These are phyloP conservation scores for Xiphophorus birchmanni DNA, from an alignment of 2,797 vertebrate species.

Conservation along the genomic window DNA sequence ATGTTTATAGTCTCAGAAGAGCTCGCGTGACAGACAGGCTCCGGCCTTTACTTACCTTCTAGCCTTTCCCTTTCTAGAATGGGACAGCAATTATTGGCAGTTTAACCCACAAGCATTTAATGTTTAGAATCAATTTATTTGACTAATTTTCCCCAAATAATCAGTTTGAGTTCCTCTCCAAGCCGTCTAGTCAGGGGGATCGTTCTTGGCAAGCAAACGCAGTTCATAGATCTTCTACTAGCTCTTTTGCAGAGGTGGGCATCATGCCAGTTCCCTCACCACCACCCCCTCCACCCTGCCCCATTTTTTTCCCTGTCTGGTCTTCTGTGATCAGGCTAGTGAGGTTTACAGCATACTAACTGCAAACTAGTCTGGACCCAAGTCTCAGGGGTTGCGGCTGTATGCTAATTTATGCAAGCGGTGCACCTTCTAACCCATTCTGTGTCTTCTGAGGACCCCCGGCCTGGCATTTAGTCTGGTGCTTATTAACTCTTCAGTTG, in stretches of 20 bases:
- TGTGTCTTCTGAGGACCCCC: conserved; percentile 54
- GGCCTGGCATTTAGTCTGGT: conserved; percentile 71
- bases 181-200: conserved; percentile 39
- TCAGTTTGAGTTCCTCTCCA: conserved; percentile 30
- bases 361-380: conserved; percentile 65
- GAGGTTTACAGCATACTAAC: conserved; percentile 79
- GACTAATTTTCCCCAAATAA: conserved; percentile 36
- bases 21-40: conserved; percentile 55
- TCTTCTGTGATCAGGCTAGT: conserved; percentile 74
- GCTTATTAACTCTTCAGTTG: conserved; percentile 64
- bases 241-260: conserved; percentile 70
- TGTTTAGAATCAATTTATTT: conserved; percentile 31
- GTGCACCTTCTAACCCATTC: conserved; percentile 51
- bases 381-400: conserved; percentile 70
- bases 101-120: conserved; percentile 35
- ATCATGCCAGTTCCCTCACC: conserved; percentile 53
- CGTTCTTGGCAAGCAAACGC: conserved; percentile 55
- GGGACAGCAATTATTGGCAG: conserved; percentile 23
- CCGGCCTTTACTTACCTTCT: conserved; percentile 9
- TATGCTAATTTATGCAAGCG: conserved; percentile 79
- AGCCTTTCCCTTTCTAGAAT: conserved; percentile 14
- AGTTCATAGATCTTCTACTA: conserved; percentile 65
- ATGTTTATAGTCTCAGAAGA: conserved; percentile 42
- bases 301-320: conserved; percentile 59
- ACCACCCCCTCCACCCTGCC: conserved; percentile 7